These are phyloP conservation scores for Epizoanthus illoricatus DNA, from an alignment of 92 coral and sea anemone species.

Conservation along the genomic window DNA sequence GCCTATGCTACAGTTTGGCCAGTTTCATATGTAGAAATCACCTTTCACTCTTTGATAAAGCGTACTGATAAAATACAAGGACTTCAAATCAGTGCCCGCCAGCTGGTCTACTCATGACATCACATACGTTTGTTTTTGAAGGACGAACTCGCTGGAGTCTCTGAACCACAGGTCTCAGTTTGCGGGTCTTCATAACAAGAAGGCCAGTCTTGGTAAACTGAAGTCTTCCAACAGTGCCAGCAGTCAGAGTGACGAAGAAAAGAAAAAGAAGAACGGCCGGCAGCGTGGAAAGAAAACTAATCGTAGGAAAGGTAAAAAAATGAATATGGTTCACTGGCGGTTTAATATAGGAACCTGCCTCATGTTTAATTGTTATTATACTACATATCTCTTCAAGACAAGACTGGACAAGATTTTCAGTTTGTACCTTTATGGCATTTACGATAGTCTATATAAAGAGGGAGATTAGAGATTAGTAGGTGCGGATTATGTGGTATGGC, in stretches of 20 bases:
- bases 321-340: too few relatives aligned
- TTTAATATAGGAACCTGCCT: too few relatives aligned
- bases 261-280: constrained; percentile 58
- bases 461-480: too few relatives aligned
- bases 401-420: too few relatives aligned
- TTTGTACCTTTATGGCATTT: too few relatives aligned
- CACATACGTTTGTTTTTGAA: not conserved
- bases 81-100: not conserved
- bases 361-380: too few relatives aligned
- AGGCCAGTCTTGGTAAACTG: constrained; percentile 31
- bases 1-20: too few relatives aligned
- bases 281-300: constrained; percentile 50
- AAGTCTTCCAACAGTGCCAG: constrained; percentile 43
- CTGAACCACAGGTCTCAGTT: constrained; percentile 44
- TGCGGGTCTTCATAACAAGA: constrained; percentile 54
- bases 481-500: too few relatives aligned
- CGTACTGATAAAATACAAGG: not conserved
- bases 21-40: too few relatives aligned
- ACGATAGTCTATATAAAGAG: too few relatives aligned
- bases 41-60: too few relatives aligned
- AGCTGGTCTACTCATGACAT: not conserved
- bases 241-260: constrained; percentile 80
- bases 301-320: constrained; percentile 61
- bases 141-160: constrained; percentile 23
- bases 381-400: too few relatives aligned